These are phyloP conservation scores for Drosophila austrosaltans DNA, from an alignment of 2,888 invertebrate genomes.

Conservation along the genomic window DNA sequence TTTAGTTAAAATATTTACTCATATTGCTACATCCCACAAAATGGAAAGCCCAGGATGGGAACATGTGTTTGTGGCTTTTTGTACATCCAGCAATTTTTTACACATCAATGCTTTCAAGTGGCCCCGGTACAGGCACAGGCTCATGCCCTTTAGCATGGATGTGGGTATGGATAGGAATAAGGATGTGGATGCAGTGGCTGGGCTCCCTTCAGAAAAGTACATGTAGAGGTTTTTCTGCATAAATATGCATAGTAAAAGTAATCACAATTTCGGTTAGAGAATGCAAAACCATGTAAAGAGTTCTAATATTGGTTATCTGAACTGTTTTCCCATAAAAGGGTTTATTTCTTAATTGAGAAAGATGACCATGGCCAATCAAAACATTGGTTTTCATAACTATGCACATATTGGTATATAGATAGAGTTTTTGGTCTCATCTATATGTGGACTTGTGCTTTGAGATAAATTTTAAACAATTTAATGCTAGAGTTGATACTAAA, in stretches of 20 bases:
- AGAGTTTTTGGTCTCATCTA: not conserved
- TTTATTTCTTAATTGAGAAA: slow-evolving; percentile 4
- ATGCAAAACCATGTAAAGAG: slow-evolving; percentile 27
- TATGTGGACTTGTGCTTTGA: not conserved
- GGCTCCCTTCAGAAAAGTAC: slow-evolving; percentile 16
- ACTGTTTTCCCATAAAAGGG: slow-evolving; percentile 23
- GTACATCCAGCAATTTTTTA: slow-evolving; percentile 58
- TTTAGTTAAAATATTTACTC: slow-evolving; percentile 76
- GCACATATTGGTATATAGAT: not conserved
- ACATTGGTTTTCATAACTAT: not conserved
- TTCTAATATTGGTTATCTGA: slow-evolving; percentile 12
- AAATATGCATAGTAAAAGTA: slow-evolving; percentile 47
- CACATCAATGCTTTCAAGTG: slow-evolving; percentile 61
- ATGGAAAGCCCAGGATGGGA: slow-evolving; percentile 21
- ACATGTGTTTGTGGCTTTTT: slow-evolving; percentile 68
- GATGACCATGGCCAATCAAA: not conserved
- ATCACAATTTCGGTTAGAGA: slow-evolving; percentile 29
- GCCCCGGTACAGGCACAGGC: not conserved
- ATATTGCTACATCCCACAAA: slow-evolving; percentile 48
- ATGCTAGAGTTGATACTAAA: no score
- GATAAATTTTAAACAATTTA: no score
- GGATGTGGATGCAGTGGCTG: slow-evolving; percentile 18
- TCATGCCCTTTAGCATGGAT: not conserved
- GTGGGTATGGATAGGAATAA: not conserved
- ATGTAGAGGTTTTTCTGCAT: slow-evolving; percentile 29